Percentiles rank a stretch among this genome's conserved stretches.
phyloP scores from a whole-genome alignment of 2,113 vertebrate species.

The Sinocyclocheilus grahami region DNA sequence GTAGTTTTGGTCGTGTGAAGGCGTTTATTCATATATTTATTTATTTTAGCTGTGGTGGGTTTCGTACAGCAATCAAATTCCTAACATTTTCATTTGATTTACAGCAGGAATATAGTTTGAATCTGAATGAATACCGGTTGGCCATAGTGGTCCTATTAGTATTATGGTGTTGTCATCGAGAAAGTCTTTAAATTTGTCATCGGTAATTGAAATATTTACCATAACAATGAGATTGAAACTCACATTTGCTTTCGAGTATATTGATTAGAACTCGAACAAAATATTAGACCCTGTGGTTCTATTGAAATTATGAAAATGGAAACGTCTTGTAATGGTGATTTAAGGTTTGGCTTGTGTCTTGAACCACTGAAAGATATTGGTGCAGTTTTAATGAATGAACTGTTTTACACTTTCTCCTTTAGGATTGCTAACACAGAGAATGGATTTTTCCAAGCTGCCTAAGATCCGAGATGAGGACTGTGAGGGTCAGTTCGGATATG shows the following conservation, averaged over 20 bases:
- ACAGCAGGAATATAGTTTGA: not conserved
- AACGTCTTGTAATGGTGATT: not conserved
- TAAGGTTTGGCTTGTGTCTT: not conserved
- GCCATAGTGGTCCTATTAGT: not conserved
- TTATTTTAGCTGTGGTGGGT: not conserved
- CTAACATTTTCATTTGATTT: not conserved
- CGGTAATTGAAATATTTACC: not conserved
- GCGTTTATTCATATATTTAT: not conserved
- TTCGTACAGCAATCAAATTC: not conserved
- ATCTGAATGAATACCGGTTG: not conserved
- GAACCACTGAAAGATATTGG: not conserved
- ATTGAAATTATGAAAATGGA: not conserved
- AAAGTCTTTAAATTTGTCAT: not conserved
- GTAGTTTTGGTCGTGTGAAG: not conserved
- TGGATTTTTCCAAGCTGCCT: constrained; percentile 89
- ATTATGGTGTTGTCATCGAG: too few relatives aligned
- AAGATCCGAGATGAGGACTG: constrained; percentile 87
- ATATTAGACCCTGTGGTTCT: not conserved
- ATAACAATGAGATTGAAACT: not conserved
- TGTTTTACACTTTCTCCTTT: constrained; percentile 38
- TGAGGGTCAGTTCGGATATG: constrained; percentile 86
- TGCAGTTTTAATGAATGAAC: not conserved
- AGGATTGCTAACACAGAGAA: constrained; percentile 67
- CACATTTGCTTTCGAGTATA: not conserved
- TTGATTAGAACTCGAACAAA: not conserved